phyloP scores from a whole-genome alignment of 2,113 vertebrate species.

The pig (Sus scrofa) region DNA sequence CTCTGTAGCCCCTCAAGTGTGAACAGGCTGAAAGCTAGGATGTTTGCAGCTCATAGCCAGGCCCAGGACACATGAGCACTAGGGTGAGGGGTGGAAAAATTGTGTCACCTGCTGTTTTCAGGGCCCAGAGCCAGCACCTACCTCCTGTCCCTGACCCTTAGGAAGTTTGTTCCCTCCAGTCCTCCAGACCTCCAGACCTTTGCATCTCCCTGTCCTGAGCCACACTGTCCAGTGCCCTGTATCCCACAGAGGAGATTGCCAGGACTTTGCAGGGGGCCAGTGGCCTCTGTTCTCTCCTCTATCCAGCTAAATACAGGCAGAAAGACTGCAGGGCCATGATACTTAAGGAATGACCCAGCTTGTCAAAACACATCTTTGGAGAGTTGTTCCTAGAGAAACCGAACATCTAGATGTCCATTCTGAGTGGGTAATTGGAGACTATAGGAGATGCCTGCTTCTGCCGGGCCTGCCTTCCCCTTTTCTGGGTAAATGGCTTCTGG shows the following conservation, averaged over 20 bases:
- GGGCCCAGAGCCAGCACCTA: background rate
- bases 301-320: background rate
- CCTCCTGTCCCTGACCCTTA: background rate
- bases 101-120: background rate
- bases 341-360: background rate
- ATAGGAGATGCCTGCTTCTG: background rate
- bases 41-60: fast-evolving
- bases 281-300: background rate
- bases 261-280: background rate
- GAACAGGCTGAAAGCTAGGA: background rate
- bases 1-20: background rate
- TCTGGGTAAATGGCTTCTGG: background rate
- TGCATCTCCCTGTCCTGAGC: background rate
- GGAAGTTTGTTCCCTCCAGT: background rate
- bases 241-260: background rate
- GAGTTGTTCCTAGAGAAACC: background rate
- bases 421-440: background rate
- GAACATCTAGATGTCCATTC: background rate
- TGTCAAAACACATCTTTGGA: background rate
- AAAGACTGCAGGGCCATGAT: background rate
- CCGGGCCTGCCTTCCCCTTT: background rate
- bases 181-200: background rate
- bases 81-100: fast-evolving
- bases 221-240: background rate
- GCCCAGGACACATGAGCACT: background rate